Evolutionary conservation across 1,140 invertebrate genomes (phyloP), one percentile per base, ranked within the genome.

Genomic region (Calycopis cecrops): DNA sequence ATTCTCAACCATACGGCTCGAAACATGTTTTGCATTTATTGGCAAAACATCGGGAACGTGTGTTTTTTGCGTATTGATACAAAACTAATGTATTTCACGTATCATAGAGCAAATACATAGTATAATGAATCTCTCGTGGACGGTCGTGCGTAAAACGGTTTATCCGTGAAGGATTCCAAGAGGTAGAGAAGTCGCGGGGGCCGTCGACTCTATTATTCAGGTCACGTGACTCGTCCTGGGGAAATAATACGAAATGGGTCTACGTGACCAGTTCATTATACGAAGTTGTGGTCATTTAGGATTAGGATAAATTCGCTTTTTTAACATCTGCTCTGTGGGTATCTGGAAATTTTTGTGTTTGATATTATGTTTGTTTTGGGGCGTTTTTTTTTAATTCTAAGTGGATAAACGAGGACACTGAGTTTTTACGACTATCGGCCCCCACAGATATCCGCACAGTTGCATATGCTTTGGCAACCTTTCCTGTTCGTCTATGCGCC

Each of bases 181-280:
- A 66, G 69, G 65, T 60, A 56, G 70, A 62, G 68, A 61, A 65
- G 69, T 55, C 65, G 59, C 63, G 67, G 63, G 63, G 66, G 67
- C 60, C 64, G 66, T 62, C 67, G 70, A 63, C 59, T 69, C 71
- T 75, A 77, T 79, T 83, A 85, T 86, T 86, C 83, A 69, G 69
- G 83, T 85, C 83, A 85, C 83, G 83, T 73, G 75, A 80, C 69
- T 65, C 73, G 74, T 82, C 84, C 79, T 75, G 80, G 73, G 77
- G 79, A 86, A 87, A 87, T 87, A 86, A 88, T 87, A 85, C 80
- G 80, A 85, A 87, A 88, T 88, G 82, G 74, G 75, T 62, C 73
- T 82, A 88, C 85, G 85, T 88, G 85, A 88, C 83, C 78, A 72
- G 83, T 78, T 85, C 83, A 83, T 84, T 85, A 79, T 80, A 78